Evolutionary conservation across 2,113 vertebrate species (phyloP).

Genomic region (Channa maculata): DNA sequence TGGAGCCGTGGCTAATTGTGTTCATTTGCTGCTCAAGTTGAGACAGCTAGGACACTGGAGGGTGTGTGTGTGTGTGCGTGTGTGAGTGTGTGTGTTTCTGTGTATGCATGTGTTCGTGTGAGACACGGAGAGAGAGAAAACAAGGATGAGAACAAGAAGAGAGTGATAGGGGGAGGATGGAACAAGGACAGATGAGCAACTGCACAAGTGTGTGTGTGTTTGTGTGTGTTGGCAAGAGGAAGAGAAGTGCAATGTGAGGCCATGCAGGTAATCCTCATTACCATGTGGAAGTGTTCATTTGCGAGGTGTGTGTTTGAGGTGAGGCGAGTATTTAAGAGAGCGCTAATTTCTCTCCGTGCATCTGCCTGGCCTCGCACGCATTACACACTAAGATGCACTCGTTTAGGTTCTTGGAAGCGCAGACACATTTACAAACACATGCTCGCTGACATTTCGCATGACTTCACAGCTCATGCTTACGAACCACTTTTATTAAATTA

Average conservation of each 20-base stretch:
- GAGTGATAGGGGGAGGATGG: conserved; percentile 37
- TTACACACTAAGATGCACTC: conserved; percentile 78
- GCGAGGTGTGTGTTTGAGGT: conserved; percentile 49
- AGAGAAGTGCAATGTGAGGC: conserved; percentile 66
- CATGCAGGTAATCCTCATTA: conserved; percentile 77
- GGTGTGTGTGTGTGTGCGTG: conserved; percentile 48
- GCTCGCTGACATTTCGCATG: conserved; percentile 57
- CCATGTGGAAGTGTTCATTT: conserved; percentile 64
- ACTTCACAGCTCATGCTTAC: conserved; percentile 55
- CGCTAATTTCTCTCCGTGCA: conserved; percentile 56
- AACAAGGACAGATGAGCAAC: conserved; percentile 63
- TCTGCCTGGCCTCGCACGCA: conserved; percentile 61
- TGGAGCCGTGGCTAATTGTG: conserved; percentile 79
- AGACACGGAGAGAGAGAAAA: conserved; percentile 35
- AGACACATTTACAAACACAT: conserved; percentile 57
- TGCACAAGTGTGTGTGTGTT: conserved; percentile 30
- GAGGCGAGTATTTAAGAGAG: conserved; percentile 65
- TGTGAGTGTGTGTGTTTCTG: conserved; percentile 42
- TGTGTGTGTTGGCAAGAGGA: conserved; percentile 35
- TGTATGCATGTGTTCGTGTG: background rate
- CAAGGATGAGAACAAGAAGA: conserved; percentile 68
- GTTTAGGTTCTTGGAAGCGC: conserved; percentile 66
- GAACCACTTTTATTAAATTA: conserved; percentile 60
- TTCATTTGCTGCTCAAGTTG: conserved; percentile 83
- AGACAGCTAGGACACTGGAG: conserved; percentile 71